Percentiles rank a stretch among this genome's conserved stretches.
phyloP scores from a whole-genome alignment of 2,113 vertebrate species.

The Axis porcinus region DNA sequence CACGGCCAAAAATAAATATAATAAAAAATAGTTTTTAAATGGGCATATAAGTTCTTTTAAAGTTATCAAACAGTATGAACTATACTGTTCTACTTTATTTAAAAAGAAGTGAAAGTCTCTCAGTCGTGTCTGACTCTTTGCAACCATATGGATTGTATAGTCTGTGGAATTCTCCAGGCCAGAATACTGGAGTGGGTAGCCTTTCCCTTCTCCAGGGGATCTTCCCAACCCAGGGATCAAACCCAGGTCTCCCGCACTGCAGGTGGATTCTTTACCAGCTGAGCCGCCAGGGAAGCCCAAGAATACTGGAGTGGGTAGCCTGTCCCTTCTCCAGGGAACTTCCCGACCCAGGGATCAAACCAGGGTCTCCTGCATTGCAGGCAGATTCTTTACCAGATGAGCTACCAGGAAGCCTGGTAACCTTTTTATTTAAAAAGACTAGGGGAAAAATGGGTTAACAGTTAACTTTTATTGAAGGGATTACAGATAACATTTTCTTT shows the following conservation, averaged over 20 bases:
- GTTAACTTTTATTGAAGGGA: background rate
- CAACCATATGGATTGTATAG: background rate
- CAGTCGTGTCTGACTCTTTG: background rate
- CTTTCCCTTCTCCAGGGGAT: background rate
- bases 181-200: background rate
- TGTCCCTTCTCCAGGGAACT: background rate
- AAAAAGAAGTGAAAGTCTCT: background rate
- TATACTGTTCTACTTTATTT: background rate
- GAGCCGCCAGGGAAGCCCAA: background rate
- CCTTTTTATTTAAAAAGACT: background rate
- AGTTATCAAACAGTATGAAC: background rate
- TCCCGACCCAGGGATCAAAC: background rate
- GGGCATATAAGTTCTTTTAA: background rate
- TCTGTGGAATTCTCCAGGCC: background rate
- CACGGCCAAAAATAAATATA: background rate
- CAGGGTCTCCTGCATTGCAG: background rate
- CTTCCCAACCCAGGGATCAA: background rate
- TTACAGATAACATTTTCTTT: background rate
- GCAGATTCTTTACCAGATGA: background rate
- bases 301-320: background rate
- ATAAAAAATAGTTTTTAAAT: background rate
- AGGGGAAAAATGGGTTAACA: background rate
- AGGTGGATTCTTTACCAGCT: background rate
- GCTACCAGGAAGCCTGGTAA: background rate
- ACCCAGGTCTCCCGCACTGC: background rate